Evolutionary conservation across 2,797 vertebrate genomes (phyloP).

Genomic region (Yasuhikotakia modesta): DNA sequence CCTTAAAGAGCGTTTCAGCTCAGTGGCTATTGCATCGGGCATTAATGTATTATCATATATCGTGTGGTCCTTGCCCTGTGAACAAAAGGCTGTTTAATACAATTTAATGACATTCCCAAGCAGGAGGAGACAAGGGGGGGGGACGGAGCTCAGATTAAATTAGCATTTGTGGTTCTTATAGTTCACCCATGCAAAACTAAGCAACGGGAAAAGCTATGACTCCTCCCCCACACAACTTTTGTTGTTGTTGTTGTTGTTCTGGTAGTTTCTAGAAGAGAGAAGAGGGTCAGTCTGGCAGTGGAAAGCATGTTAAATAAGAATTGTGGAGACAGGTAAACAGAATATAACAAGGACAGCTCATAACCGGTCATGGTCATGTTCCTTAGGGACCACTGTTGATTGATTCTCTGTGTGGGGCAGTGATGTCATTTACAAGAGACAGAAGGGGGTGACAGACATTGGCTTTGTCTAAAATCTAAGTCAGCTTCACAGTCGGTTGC

Average conservation of each 20-base stretch:
- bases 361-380: constrained; percentile 80
- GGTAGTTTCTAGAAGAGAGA: constrained; percentile 4
- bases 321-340: constrained; percentile 37
- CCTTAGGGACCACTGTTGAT: constrained; percentile 87
- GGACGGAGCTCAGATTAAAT: constrained; percentile 87
- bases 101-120: constrained; percentile 99
- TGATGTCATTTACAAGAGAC: constrained; percentile 87
- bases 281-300: neutral
- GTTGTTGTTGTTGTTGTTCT: neutral
- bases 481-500: neutral
- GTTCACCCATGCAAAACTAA: constrained; percentile 88
- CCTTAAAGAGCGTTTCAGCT: constrained; percentile 91
- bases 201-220: constrained; percentile 84
- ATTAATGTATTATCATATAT: constrained; percentile 99
- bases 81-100: constrained; percentile 99
- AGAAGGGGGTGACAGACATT: constrained; percentile 72
- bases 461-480: neutral
- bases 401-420: constrained; percentile 84
- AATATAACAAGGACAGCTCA: constrained; percentile 50
- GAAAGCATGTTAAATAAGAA: constrained; percentile 19
- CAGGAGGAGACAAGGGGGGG: constrained; percentile 83
- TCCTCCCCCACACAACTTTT: neutral
- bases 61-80: constrained; percentile 97
- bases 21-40: constrained; percentile 93
- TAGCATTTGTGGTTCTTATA: constrained; percentile 95